Conservation (phyloP, 1,140 invertebrate species). For the Papilio machaon region DNA sequence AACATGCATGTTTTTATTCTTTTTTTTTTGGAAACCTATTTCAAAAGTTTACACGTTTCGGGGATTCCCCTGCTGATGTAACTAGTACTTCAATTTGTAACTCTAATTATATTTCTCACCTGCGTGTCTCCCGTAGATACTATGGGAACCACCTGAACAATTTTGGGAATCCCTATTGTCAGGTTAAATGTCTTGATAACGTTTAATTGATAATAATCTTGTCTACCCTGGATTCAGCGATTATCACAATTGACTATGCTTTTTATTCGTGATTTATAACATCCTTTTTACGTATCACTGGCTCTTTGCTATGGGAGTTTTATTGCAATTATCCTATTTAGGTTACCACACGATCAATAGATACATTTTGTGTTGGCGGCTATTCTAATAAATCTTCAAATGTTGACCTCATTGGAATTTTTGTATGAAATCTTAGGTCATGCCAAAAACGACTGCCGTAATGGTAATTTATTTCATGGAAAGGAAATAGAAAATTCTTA, state of each 20-base stretch:
- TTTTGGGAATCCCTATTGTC: neutral
- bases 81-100: no score
- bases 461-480: neutral
- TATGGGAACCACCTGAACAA: neutral
- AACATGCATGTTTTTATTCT: neutral
- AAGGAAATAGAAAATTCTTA: neutral
- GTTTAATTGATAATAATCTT: neutral
- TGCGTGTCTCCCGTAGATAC: no score
- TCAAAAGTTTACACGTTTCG: neutral
- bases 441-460: neutral
- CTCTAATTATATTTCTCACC: no score
- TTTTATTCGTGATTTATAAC: slow-evolving; percentile 3
- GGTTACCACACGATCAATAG: slow-evolving; percentile 4
- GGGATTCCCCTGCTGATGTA: no score
- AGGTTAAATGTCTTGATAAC: neutral
- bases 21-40: neutral
- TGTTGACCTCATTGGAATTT: neutral
- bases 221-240: neutral
- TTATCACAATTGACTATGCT: neutral
- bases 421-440: slow-evolving; percentile 3
- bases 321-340: slow-evolving; percentile 13
- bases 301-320: slow-evolving; percentile 1
- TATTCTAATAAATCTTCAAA: neutral
- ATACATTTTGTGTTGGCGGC: neutral
- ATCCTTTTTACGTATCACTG: neutral